Evolutionary conservation across 2,888 invertebrate species (phyloP), one percentile per base, ranked within the genome.

Genomic region (Apodemia mormo): DNA sequence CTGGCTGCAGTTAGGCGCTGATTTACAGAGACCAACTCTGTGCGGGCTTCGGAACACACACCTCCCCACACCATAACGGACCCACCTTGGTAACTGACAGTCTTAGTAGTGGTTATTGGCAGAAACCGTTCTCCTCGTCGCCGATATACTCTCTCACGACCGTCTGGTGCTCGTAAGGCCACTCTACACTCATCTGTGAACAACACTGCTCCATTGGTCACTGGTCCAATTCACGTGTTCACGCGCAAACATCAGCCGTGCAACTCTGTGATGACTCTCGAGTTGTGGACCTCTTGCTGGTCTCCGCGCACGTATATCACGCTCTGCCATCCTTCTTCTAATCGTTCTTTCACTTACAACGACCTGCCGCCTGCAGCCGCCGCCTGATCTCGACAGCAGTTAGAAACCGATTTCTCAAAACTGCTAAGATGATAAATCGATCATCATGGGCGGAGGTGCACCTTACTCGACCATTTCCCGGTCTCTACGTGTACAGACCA

Each of bases 271-370:
- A 70, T 69, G 70, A 71, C 22, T 70, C 61, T 0, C 70, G 69
- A 64, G 52, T 70, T 67, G 2, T 37, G 37, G 37, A 2, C 37
- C 37, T 37, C 37, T 2, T 37, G 37, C 2, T 37, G 37, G 5
- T 37, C 37, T 37, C 37, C 5, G 37, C 37, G 37, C 71, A 70
- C 69, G 72, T 66, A 22, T 14, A 56, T 67, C 37, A n/a, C 49
- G 65, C 69, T 73, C 75, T 70, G 71, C 71, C 74, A 73, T 73
- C 37, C 71, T 58, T 70, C 73, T 72, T 70, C 73, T 74, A 30
- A 73, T 67, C 33, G 73, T 74, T 67, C 70, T 66, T 58, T 72
- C 73, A 58, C 73, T 73, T 1, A 74, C 76, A 64, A 0, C 70
- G 54, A 66, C 73, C 70, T 45, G 64, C 14, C 2, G 54, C 65